Conservation (phyloP, 2,797 vertebrate species). For the Cetoscarus ocellatus region DNA sequence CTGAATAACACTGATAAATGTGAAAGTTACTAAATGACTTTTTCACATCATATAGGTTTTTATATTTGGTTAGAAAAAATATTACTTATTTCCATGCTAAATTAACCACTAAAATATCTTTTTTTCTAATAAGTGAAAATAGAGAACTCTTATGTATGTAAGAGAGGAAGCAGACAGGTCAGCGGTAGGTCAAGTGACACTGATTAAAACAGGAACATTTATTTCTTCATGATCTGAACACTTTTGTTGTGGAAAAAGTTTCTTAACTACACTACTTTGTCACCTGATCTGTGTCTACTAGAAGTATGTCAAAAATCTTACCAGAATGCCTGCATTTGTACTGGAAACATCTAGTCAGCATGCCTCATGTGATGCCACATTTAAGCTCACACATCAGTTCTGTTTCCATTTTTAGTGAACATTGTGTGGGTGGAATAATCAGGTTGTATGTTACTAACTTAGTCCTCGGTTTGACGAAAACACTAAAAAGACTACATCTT, state of each 20-base stretch:
- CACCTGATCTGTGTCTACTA: not conserved
- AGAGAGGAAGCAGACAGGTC: slow-evolving; percentile 16
- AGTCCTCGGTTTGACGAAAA: not conserved
- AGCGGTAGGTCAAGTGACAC: slow-evolving; percentile 35
- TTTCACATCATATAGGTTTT: too few relatives aligned
- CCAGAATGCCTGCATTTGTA: slow-evolving; percentile 12
- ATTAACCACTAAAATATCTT: too few relatives aligned
- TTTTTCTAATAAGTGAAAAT: not conserved
- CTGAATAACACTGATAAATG: too few relatives aligned
- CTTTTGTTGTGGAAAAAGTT: slow-evolving; percentile 18
- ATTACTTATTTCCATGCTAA: too few relatives aligned
- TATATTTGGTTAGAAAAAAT: too few relatives aligned
- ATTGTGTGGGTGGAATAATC: not conserved
- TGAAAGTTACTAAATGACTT: too few relatives aligned
- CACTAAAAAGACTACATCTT: not conserved
- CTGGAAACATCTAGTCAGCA: not conserved
- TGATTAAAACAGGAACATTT: slow-evolving; percentile 4
- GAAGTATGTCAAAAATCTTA: slow-evolving; percentile 32
- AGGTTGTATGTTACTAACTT: not conserved
- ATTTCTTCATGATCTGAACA: slow-evolving; percentile 21
- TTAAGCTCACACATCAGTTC: not conserved
- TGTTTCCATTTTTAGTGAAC: not conserved
- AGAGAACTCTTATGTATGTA: not conserved
- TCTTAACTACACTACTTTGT: slow-evolving; percentile 19
- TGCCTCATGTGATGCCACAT: slow-evolving; percentile 2